Conservation (phyloP, 2,888 invertebrate species). For the Rhagonycha fulva region DNA sequence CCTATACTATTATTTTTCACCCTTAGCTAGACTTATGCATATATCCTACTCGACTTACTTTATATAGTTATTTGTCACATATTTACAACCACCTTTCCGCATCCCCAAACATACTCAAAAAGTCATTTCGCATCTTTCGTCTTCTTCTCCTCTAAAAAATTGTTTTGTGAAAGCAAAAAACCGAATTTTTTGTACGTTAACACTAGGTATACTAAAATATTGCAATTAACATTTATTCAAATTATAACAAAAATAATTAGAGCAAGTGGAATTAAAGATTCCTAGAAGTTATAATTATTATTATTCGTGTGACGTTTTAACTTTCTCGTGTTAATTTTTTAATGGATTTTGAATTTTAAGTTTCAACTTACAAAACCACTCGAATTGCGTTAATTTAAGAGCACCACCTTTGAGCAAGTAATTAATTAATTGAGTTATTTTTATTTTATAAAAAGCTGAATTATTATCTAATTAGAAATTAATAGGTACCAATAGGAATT, state of each 20-base stretch:
- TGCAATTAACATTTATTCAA: neutral
- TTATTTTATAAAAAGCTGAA: constrained; percentile 6
- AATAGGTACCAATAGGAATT: constrained; percentile 24
- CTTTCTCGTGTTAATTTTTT: neutral
- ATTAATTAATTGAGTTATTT: constrained; percentile 10
- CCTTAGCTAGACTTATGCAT: constrained; percentile 55
- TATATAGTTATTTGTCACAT: constrained; percentile 16
- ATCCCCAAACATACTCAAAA: neutral
- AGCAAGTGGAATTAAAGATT: neutral
- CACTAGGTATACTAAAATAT: neutral
- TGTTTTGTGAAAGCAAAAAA: neutral
- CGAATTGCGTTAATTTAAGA: neutral
- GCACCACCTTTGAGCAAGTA: neutral
- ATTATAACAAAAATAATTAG: neutral
- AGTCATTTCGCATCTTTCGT: neutral
- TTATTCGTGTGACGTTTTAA: neutral
- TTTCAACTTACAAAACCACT: neutral
- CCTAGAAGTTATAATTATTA: neutral
- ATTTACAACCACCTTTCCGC: neutral
- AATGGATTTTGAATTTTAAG: neutral
- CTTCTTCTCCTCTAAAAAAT: neutral
- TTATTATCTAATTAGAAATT: constrained; percentile 23
- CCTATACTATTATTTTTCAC: constrained; percentile 56
- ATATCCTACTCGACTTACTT: constrained; percentile 47
- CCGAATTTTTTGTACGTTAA: neutral